These are phyloP conservation scores for Phania funesta DNA, from an alignment of 2,888 invertebrate species.

Conservation along the genomic window DNA sequence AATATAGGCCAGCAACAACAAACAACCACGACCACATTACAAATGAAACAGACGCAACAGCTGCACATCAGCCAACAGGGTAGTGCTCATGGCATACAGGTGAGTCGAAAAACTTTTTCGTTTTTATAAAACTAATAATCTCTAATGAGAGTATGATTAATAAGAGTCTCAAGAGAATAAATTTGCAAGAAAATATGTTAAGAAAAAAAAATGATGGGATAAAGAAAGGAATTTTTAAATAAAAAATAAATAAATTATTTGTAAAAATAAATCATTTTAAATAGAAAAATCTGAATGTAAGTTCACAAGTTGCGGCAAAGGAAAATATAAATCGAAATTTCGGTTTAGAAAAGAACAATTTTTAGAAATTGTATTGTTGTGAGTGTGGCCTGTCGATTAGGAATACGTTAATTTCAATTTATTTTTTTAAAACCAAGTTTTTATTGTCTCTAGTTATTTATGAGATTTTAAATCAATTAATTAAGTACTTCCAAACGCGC, in stretches of 20 bases:
- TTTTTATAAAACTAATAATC: background rate
- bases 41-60: constrained; percentile 94
- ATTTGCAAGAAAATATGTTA: background rate
- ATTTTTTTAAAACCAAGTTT: too few relatives aligned
- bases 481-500: background rate
- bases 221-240: too few relatives aligned
- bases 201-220: background rate
- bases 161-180: background rate
- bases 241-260: too few relatives aligned
- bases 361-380: too few relatives aligned
- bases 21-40: constrained; percentile 83
- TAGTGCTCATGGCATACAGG: constrained; percentile 90
- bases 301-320: too few relatives aligned
- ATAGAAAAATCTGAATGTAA: too few relatives aligned
- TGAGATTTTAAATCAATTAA: background rate
- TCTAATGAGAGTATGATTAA: background rate
- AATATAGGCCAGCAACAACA: constrained; percentile 73
- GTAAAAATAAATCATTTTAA: too few relatives aligned
- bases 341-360: too few relatives aligned
- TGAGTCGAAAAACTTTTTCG: constrained; percentile 79
- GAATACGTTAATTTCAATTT: too few relatives aligned
- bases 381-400: too few relatives aligned
- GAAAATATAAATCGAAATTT: too few relatives aligned
- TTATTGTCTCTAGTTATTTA: too few relatives aligned
- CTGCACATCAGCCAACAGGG: constrained; percentile 91